Evolutionary conservation across 2,888 invertebrate species (phyloP).

Genomic region (Drosophila affinis): DNA sequence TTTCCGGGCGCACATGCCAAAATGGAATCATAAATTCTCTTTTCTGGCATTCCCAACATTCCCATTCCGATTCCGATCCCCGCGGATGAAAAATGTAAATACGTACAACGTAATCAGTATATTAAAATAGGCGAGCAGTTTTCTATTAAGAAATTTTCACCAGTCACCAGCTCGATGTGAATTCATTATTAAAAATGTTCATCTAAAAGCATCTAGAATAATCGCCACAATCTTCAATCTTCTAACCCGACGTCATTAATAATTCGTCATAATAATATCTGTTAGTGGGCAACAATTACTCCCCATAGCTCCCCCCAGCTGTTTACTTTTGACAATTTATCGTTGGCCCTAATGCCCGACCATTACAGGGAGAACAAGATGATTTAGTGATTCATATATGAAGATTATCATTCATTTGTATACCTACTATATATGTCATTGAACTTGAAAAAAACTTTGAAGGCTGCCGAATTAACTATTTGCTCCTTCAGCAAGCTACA

Average conservation of each 20-base stretch:
- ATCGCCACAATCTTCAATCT: neutral
- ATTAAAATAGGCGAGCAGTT: slow-evolving; percentile 20
- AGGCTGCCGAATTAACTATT: no score
- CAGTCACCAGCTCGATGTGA: neutral
- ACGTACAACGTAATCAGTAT: slow-evolving; percentile 27
- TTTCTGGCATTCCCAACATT: slow-evolving; percentile 3
- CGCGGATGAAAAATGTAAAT: slow-evolving; percentile 9
- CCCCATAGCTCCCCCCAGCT: neutral
- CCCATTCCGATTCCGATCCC: slow-evolving; percentile 8
- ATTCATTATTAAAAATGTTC: neutral
- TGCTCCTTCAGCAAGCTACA: neutral
- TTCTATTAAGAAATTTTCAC: neutral
- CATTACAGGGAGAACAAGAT: neutral
- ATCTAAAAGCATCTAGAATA: neutral
- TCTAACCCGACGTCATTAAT: neutral
- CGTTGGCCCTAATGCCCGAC: no score
- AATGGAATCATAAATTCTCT: slow-evolving; percentile 26
- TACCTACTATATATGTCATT: no score
- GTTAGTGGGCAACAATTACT: neutral
- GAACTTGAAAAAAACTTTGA: no score
- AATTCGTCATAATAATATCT: neutral
- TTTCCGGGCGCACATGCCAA: slow-evolving; percentile 22
- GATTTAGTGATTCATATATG: neutral
- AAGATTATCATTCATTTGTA: neutral
- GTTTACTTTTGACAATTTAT: neutral